Evolutionary conservation across 1,140 invertebrate genomes (phyloP), one percentile per base, ranked within the genome.

Genomic region (Anoplophora glabripennis): DNA sequence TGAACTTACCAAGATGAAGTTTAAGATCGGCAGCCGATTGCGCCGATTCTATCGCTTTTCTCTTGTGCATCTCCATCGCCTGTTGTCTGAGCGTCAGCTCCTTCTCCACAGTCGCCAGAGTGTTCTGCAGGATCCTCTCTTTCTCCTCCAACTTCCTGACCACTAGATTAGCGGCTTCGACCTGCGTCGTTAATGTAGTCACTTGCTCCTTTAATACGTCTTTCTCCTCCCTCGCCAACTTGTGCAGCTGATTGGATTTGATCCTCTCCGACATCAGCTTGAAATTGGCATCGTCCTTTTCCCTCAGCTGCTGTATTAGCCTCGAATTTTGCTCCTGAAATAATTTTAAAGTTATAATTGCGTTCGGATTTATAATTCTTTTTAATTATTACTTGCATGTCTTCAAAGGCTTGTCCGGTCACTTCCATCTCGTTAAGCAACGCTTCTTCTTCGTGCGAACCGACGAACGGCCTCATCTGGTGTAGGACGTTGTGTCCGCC

Each of bases 201-300:
- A 94, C 92, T 78, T 96, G 92, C 67, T 96, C 93, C 54, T 89
- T 89, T 7, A 95, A 72, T 35, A 93, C 84, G 68, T 94, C 92
- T 71, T 96, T 94, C 75, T 99, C 96, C 73, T 99, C 96, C 14
- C 93, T 78, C 28, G 97, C 84, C 56, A 98, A 77, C 75, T 98
- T 98, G 72, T 97, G 93, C 53, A 97, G 83, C 66, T 98, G 94
- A 77, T 98, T 98, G 4, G 94, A 93, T 77, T 99, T 98, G 49
- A 98, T 98, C 51, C 93, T 76, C 71, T 99, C 97, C 0, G 94
- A 95, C 95, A 99, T 99, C 0, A 99, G 84, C 78, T 99, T 99
- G 71, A 99, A 98, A 78, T 99, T 99, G 3, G 96, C 96, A 75
- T 99, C 96, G 75, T 99, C 97, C 72, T 99, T 99, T 74, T 99